Evolutionary conservation across 2,888 invertebrate species (phyloP), one percentile per base, ranked within the genome.

Genomic region (Ornithoptera priamus): DNA sequence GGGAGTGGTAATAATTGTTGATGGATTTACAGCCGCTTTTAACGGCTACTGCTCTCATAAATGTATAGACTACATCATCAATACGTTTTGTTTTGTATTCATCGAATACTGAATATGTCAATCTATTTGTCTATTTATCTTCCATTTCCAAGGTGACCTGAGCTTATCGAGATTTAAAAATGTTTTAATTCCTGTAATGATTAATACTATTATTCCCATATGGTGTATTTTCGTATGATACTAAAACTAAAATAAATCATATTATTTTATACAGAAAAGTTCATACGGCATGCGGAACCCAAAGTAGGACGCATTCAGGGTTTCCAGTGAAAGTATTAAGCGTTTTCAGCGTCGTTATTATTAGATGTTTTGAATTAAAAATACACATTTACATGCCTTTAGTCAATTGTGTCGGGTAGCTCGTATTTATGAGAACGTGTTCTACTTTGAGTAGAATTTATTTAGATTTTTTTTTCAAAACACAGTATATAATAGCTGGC

Each of bases 341-440:
- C 72, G 71, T 73, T 83, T 76, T 78, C 74, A 81, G 75, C 76
- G 64, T 69, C 58, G 65, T 70, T 84, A 84, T 85, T 83, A 83
- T 78, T 81, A 84, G 78, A 76, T 67, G 68, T 73, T 77, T 78
- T 81, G 72, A 76, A 56, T 30, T 53, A 53, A 56, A 20, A 20
- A 20, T 22, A 56, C 18, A 79, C 83, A 82, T 76, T 79, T 75
- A 80, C 79, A 75, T 72, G 73, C 74, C 78, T 83, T 83, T 83
- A 81, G 83, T 81, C 82, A 84, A 85, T 82, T 81, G 79, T 84
- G 81, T 77, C 80, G 77, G 76, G 75, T 80, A 79, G 73, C 72
- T 72, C 74, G 75, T 77, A 79, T 79, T 78, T 78, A 78, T 80
- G 78, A 78, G 74, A 73, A 78, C 76, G 75, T 69, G 60, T 75